Evolutionary conservation across 1,140 invertebrate species (phyloP).

Genomic region (Sinonovacula constricta): DNA sequence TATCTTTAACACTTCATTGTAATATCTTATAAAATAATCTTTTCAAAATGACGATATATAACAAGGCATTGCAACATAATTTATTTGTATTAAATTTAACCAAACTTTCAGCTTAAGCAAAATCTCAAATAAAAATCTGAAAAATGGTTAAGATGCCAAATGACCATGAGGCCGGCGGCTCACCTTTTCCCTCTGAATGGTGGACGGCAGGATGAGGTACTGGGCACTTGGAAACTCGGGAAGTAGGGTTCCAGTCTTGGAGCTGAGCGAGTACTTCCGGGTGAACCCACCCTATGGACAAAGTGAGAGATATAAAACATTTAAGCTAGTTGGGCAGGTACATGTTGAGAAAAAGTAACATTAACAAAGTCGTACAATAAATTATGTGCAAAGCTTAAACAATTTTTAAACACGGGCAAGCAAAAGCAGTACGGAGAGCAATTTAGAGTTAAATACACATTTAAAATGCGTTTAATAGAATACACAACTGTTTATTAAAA

Average conservation of each 20-base stretch:
- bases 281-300: constrained; percentile 67
- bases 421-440: background rate
- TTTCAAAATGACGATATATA: no score
- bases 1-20: no score
- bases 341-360: background rate
- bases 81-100: no score
- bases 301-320: background rate
- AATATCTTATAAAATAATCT: no score
- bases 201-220: constrained; percentile 78
- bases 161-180: background rate
- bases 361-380: background rate
- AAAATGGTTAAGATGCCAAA: no score
- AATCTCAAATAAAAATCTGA: no score
- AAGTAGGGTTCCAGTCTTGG: constrained; percentile 79
- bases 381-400: background rate
- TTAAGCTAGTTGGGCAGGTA: no score
- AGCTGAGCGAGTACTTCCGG: constrained; percentile 76
- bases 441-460: background rate
- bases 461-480: no score
- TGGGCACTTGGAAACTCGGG: constrained; percentile 80
- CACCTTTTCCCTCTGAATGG: constrained; percentile 78
- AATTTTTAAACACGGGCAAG: background rate
- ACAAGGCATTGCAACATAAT: no score
- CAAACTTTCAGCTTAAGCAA: no score
- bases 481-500: no score